Evolutionary conservation across 2,797 vertebrate genomes (phyloP).

Genomic region (Sparus aurata): DNA sequence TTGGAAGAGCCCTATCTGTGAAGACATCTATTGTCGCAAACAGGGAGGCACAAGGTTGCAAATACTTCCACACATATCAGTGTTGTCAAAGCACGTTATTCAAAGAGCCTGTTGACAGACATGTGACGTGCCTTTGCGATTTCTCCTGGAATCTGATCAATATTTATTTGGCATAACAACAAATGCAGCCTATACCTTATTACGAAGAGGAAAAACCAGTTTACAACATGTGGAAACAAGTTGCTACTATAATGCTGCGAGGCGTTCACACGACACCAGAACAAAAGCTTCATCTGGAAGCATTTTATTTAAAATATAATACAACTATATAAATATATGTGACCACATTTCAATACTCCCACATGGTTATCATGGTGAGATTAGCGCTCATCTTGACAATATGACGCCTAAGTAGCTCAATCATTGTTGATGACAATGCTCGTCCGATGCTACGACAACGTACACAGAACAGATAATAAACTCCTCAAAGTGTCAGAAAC

Average conservation of each 20-base stretch:
- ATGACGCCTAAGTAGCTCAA: slow-evolving; percentile 29
- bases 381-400: slow-evolving; percentile 6
- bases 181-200: not conserved
- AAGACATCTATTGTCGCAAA: not conserved
- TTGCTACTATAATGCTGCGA: slow-evolving; percentile 35
- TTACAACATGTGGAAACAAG: slow-evolving; percentile 70
- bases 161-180: not conserved
- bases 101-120: not conserved
- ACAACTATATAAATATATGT: too few relatives aligned
- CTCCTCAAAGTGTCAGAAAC: not conserved
- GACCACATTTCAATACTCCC: not conserved
- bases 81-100: slow-evolving; percentile 7
- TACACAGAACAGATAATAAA: slow-evolving; percentile 12
- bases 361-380: not conserved
- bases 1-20: not conserved
- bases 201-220: slow-evolving; percentile 60
- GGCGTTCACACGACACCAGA: slow-evolving; percentile 53
- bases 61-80: not conserved
- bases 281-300: not conserved
- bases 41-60: slow-evolving; percentile 8
- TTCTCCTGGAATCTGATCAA: slow-evolving; percentile 5
- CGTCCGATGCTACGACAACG: not conserved
- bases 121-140: not conserved
- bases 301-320: too few relatives aligned
- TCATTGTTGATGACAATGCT: slow-evolving; percentile 44